Evolutionary conservation across 2,888 invertebrate genomes (phyloP).

Genomic region (Athetis lepigone): DNA sequence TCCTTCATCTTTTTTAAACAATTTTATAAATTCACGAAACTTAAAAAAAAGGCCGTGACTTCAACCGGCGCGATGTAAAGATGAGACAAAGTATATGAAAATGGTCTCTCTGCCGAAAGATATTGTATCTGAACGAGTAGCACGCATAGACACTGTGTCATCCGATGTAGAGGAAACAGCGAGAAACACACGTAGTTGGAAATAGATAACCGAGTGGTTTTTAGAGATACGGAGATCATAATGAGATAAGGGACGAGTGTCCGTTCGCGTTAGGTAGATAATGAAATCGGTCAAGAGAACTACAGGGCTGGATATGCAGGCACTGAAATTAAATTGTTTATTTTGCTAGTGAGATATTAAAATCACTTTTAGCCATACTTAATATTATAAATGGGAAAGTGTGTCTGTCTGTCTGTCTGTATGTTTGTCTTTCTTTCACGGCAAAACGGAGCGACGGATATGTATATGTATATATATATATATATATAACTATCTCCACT

Average conservation of each 20-base stretch:
- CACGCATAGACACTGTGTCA: constrained; percentile 43
- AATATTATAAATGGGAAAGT: too few species aligned
- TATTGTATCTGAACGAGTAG: constrained; percentile 28
- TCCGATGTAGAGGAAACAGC: not conserved
- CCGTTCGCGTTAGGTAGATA: constrained; percentile 56
- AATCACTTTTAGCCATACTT: too few species aligned
- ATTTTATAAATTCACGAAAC: constrained; percentile 4
- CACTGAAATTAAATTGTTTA: too few species aligned
- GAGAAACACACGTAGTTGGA: constrained; percentile 52
- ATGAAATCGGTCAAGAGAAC: constrained; percentile 56
- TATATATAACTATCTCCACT: too few species aligned
- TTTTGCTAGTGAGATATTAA: too few species aligned
- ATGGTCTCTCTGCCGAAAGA: constrained; percentile 27
- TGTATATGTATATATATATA: too few species aligned
- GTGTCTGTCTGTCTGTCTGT: too few species aligned
- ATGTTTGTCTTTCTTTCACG: too few species aligned
- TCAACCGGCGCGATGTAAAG: constrained; percentile 2
- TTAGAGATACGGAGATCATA: constrained; percentile 65
- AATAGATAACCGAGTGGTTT: constrained; percentile 45
- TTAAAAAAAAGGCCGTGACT: constrained; percentile 14
- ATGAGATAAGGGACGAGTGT: constrained; percentile 65
- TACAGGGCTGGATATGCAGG: not conserved
- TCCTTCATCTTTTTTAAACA: constrained; percentile 50
- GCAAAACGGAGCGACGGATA: too few species aligned
- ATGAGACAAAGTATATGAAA: constrained; percentile 41